Percentiles rank a stretch among this genome's conserved stretches.
Evolutionary conservation across 2,888 invertebrate species (phyloP).

Genomic region (Therioaphis trifolii): DNA sequence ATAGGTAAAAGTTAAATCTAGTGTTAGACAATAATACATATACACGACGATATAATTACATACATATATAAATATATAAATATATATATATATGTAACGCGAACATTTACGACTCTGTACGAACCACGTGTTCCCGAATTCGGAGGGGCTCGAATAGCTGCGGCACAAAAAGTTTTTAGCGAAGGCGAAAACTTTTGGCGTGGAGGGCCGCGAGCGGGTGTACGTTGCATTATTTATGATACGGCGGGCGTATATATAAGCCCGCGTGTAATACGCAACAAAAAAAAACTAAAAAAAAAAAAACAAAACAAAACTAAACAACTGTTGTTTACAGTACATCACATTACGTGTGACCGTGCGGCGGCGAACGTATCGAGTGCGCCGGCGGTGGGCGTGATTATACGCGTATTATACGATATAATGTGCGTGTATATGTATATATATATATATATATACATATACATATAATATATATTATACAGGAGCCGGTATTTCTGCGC

Average conservation of each 20-base stretch:
- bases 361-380: constrained; percentile 19
- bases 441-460: no score
- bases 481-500: not conserved
- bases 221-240: not conserved
- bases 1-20: no score
- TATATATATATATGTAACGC: no score
- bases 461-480: no score
- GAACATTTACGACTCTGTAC: no score
- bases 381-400: constrained; percentile 44
- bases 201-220: not conserved
- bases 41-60: no score
- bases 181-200: not conserved
- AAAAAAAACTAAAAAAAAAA: not conserved
- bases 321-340: constrained; percentile 12
- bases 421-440: no score
- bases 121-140: no score
- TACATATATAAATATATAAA: no score
- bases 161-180: not conserved
- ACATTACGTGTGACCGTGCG: not conserved
- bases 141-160: no score
- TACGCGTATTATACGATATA: constrained; percentile 19
- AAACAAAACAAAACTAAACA: not conserved
- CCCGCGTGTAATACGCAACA: not conserved
- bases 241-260: no score
- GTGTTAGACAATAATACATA: no score